Percentiles rank a stretch among this genome's conserved stretches.
phyloP scores from a whole-genome alignment of 2,888 invertebrate species.

The Torymus texanus region DNA sequence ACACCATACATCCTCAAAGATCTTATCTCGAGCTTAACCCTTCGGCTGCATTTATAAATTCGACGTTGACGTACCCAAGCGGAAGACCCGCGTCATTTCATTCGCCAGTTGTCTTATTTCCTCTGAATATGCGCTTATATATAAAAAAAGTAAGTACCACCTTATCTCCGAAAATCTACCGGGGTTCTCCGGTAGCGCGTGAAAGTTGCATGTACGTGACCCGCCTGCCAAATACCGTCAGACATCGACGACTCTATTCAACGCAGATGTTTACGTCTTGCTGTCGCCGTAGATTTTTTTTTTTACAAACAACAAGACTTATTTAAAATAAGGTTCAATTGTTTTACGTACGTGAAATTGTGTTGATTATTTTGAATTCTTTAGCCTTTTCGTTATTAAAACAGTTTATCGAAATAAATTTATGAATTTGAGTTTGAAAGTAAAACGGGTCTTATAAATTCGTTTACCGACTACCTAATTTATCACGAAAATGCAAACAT shows the following conservation, averaged over 20 bases:
- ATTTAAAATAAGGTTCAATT: not conserved
- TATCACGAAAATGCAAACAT: not conserved
- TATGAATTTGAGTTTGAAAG: too few species aligned
- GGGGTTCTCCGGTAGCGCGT: constrained; percentile 43
- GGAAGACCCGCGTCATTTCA: constrained; percentile 6
- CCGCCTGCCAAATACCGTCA: constrained; percentile 31
- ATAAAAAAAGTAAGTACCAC: constrained; percentile 19
- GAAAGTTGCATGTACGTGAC: constrained; percentile 48
- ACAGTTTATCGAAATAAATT: too few species aligned
- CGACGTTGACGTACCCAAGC: not conserved
- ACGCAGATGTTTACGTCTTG: constrained; percentile 8
- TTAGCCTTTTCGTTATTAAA: too few species aligned
- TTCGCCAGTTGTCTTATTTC: not conserved
- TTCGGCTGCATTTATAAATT: not conserved
- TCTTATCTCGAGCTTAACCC: not conserved
- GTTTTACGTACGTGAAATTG: too few species aligned
- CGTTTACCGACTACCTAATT: not conserved
- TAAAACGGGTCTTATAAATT: too few species aligned
- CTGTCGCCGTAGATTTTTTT: not conserved
- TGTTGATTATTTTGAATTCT: too few species aligned
- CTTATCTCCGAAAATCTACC: constrained; percentile 44
- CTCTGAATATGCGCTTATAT: not conserved
- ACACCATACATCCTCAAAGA: not conserved
- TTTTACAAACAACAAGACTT: not conserved
- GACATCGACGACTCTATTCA: constrained; percentile 34